Conservation (phyloP, 2,113 vertebrate species). For the Psettodes erumei region DNA sequence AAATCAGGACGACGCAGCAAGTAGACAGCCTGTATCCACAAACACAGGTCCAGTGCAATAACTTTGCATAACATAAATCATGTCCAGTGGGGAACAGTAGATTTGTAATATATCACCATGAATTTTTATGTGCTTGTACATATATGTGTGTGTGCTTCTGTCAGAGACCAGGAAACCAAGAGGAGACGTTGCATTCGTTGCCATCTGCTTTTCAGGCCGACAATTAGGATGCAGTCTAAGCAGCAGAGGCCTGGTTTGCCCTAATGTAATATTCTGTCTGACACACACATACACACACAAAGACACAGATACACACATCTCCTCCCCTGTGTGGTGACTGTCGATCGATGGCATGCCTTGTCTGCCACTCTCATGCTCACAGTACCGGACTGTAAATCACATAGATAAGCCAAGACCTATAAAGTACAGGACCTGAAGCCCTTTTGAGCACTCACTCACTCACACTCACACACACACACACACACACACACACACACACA, state of each 20-base stretch:
- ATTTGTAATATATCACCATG: conserved; percentile 57
- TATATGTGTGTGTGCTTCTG: conserved; percentile 23
- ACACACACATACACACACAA: conserved; percentile 30
- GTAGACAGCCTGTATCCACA: conserved; percentile 45
- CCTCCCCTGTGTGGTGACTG: conserved; percentile 34
- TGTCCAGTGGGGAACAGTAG: conserved; percentile 38
- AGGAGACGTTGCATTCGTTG: conserved; percentile 47
- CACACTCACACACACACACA: conserved; percentile 10
- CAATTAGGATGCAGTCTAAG: conserved; percentile 73
- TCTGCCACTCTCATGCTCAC: conserved; percentile 71
- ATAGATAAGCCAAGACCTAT: conserved; percentile 71
- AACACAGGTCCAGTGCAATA: conserved; percentile 69
- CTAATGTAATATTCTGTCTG: conserved; percentile 68
- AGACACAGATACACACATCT: conserved; percentile 7
- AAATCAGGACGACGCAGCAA: conserved; percentile 1
- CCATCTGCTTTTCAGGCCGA: conserved; percentile 69
- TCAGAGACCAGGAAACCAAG: conserved; percentile 32
- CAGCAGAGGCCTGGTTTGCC: conserved; percentile 62
- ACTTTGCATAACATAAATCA: conserved; percentile 65
- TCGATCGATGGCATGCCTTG: conserved; percentile 68
- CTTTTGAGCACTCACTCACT: conserved; percentile 31
- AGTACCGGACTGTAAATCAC: conserved; percentile 65
- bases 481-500: conserved; percentile 1
- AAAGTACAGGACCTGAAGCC: conserved; percentile 64
- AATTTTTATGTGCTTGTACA: conserved; percentile 25